A percentile compares a stretch with the other conserved stretches of the same genome.
Evolutionary conservation across 2,888 invertebrate species (phyloP).

Genomic region (Orchesellides sinensis): DNA sequence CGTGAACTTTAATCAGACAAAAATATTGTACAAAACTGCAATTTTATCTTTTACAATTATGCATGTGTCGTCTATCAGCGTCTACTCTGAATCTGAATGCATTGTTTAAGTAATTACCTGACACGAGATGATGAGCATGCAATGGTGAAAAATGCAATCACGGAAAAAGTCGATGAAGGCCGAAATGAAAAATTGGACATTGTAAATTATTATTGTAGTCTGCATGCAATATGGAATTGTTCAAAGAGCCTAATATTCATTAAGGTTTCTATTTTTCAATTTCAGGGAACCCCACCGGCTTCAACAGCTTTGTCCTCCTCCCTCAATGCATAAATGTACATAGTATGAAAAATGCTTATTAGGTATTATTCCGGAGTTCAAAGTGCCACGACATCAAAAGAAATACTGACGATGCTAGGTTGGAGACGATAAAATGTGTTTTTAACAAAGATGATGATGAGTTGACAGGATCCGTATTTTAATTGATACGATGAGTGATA

Average conservation of each 20-base stretch:
- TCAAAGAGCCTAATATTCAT: background rate
- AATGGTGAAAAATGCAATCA: slow-evolving; percentile 24
- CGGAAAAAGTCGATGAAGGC: slow-evolving; percentile 15
- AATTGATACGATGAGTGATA: slow-evolving; percentile 63
- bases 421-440: too few relatives aligned
- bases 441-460: slow-evolving; percentile 43
- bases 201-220: slow-evolving; percentile 14
- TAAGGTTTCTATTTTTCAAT: background rate
- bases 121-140: slow-evolving; percentile 4
- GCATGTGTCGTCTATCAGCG: too few relatives aligned
- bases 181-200: background rate
- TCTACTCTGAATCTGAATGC: too few relatives aligned
- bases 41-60: too few relatives aligned
- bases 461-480: slow-evolving; percentile 56
- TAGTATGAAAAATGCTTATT: too few relatives aligned
- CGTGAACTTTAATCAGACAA: too few relatives aligned
- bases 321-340: too few relatives aligned
- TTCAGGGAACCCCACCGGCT: too few relatives aligned
- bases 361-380: too few relatives aligned
- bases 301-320: background rate
- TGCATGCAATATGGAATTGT: slow-evolving; percentile 14
- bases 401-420: background rate
- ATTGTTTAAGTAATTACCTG: slow-evolving; percentile 28
- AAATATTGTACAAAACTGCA: too few relatives aligned
- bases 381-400: slow-evolving; percentile 29